Evolutionary conservation across 2,888 invertebrate genomes (phyloP).

Genomic region (Nomada fabriciana): DNA sequence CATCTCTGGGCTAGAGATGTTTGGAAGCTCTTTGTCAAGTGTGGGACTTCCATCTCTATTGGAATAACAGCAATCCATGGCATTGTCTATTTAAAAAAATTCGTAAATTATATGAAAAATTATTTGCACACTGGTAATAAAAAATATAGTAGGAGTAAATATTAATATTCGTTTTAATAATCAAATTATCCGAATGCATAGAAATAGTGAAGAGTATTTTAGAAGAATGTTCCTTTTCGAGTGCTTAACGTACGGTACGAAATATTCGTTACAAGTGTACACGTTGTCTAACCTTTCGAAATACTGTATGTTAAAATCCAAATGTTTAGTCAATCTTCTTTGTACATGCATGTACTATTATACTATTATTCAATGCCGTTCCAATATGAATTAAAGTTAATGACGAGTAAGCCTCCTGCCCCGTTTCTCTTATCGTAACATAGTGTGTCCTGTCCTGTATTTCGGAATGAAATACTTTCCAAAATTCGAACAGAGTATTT

Average conservation of each 20-base stretch:
- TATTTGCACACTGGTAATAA: not conserved
- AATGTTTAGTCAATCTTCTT: not conserved
- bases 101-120: not conserved
- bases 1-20: slow-evolving; percentile 80
- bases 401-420: not conserved
- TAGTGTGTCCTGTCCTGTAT: not conserved
- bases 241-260: not conserved
- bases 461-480: not conserved
- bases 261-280: not conserved
- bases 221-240: not conserved
- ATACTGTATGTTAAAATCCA: not conserved
- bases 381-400: not conserved
- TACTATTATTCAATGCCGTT: not conserved
- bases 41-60: slow-evolving; percentile 49
- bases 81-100: slow-evolving; percentile 62
- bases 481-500: not conserved
- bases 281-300: slow-evolving; percentile 29
- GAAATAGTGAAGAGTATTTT: no score
- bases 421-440: not conserved
- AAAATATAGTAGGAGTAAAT: not conserved
- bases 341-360: not conserved
- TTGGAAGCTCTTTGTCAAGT: slow-evolving; percentile 63
- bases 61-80: slow-evolving; percentile 67
- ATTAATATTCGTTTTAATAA: not conserved
- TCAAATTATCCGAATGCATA: not conserved